Conservation (phyloP, 2,113 vertebrate species). For the Blennius ocellaris region DNA sequence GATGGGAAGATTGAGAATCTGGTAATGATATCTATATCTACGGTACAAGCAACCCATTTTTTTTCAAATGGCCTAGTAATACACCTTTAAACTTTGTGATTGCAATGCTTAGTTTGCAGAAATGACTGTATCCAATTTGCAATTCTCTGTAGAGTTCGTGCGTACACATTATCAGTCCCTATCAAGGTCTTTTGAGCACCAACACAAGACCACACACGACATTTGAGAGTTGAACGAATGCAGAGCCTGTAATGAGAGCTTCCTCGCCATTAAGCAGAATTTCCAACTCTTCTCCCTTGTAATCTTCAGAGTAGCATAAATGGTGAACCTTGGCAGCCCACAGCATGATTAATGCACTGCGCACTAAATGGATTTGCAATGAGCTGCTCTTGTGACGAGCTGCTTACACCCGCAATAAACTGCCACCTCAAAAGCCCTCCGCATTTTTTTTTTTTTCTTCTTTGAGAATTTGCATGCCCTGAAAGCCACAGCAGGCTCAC, state of each 20-base stretch:
- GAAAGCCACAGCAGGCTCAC: slow-evolving; percentile 27
- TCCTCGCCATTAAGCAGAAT: slow-evolving; percentile 62
- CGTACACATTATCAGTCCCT: slow-evolving; percentile 16
- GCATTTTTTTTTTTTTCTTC: slow-evolving; percentile 50
- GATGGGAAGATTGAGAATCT: slow-evolving; percentile 64
- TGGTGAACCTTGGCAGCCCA: slow-evolving; percentile 65
- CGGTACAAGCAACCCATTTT: slow-evolving; percentile 38
- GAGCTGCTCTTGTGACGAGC: slow-evolving; percentile 77
- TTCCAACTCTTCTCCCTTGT: slow-evolving; percentile 57
- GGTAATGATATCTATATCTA: slow-evolving; percentile 59
- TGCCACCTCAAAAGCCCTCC: slow-evolving; percentile 20
- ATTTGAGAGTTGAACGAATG: slow-evolving; percentile 40
- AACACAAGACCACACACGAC: slow-evolving; percentile 22
- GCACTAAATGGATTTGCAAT: slow-evolving; percentile 82
- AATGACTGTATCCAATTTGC: neutral
- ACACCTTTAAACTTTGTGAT: slow-evolving; percentile 55
- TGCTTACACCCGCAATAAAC: slow-evolving; percentile 77
- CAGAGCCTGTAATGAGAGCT: slow-evolving; percentile 46
- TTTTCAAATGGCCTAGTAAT: slow-evolving; percentile 58
- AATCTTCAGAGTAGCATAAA: slow-evolving; percentile 66
- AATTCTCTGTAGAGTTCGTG: slow-evolving; percentile 3
- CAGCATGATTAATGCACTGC: slow-evolving; percentile 76
- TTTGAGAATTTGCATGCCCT: slow-evolving; percentile 60
- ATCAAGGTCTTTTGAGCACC: slow-evolving; percentile 14
- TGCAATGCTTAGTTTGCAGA: slow-evolving; percentile 33